Evolutionary conservation across 2,113 vertebrate genomes (phyloP), one percentile per base, ranked within the genome.

Genomic region (Plecotus auritus): DNA sequence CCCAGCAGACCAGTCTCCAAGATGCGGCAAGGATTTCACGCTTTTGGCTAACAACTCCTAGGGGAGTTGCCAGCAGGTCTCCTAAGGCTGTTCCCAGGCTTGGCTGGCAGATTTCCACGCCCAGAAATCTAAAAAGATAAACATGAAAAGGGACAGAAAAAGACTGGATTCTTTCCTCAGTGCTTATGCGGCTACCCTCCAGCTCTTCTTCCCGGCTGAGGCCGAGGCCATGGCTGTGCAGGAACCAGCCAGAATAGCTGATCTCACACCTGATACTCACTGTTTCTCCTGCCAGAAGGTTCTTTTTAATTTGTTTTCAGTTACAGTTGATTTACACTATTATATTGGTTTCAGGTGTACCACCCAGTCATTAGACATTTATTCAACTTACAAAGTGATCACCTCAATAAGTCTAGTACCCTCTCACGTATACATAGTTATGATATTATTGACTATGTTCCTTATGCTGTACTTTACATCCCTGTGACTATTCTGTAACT

Each of bases 31-130:
- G 14, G 54, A 40, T 72, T 90, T 40, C 69, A 85, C 61, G 64
- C 23, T 82, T 83, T 84, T 93, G 95, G 95, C 92, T 92, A 90
- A 96, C 88, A 85, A 89, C 73, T 87, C 37, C 28, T 30, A 47
- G 2, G 5, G 86, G 22, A 35, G 3, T 54, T 81, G 88, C 94
- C 91, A 93, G 45, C 47, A 93, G 30, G 26, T 83, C 69, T 81
- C 66, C 56, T 47, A 32, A 93, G 77, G 64, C 37, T 67, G 12
- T 51, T 83, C 30, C 51, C 61, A 13, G 35, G n/a, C 45, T 70
- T 40, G 35, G 49, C n/a, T 61, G 73, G 64, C 9, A 81, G 88
- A 89, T 90, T 89, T 86, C 59, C 90, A 95, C 94, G 56, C 17
- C 72, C 28, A 40, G 49, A 86, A 51, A 83, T 45, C 35, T n/a